Base-by-base conservation (phyloP, 1,140 invertebrate genomes). In the Dufourea novaeangliae region DNA sequence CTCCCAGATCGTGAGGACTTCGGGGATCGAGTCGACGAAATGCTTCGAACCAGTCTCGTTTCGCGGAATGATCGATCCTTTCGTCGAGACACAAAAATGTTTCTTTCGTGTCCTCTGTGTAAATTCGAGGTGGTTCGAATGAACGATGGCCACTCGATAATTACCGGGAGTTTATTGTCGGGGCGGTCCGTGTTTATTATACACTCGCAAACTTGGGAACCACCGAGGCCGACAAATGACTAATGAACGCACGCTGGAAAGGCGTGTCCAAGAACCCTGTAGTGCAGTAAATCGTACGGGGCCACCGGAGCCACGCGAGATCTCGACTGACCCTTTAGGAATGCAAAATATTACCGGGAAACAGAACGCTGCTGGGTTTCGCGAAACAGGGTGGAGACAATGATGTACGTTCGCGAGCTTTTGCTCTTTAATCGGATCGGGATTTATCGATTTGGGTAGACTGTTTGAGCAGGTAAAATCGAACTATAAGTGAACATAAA, bases 211-310 rank as follows among this genome's bases (percentile, higher is more conserved):
- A 69, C 52, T 80, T 59, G 66, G 76, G 71, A 74, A 70, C 78
- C 78, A 52, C 66, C 39, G 77, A 74, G 56, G 46, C 64, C 64
- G 34, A 39, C 34, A 57, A 25, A 82, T 80, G 80, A 82, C 80
- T 80, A 57, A 78, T 70, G 75, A 71, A 78, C 79, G 44, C 50
- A 63, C 69, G 76, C 50, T 79, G 34, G 32, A 66, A 77, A 72
- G 80, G 77, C 56, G 80, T 75, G 77, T 62, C 80, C 68, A 54
- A 52, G n/a, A 78, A 73, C 73, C 79, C 69, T n/a, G 44, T 68
- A 80, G 64, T 29, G 46, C 63, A 37, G 69, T 82, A 79, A 79
- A 82, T 80, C 71, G 70, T 71, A 74, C 64, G 56, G 68, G 25
- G 37, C 78, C 70, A 62, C 71, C 78, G 59, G n/a, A 34, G 71